A percentile compares a stretch with the other conserved stretches of the same genome.
Evolutionary conservation across 1,140 invertebrate species (phyloP).

Genomic region (Riptortus pedestris): DNA sequence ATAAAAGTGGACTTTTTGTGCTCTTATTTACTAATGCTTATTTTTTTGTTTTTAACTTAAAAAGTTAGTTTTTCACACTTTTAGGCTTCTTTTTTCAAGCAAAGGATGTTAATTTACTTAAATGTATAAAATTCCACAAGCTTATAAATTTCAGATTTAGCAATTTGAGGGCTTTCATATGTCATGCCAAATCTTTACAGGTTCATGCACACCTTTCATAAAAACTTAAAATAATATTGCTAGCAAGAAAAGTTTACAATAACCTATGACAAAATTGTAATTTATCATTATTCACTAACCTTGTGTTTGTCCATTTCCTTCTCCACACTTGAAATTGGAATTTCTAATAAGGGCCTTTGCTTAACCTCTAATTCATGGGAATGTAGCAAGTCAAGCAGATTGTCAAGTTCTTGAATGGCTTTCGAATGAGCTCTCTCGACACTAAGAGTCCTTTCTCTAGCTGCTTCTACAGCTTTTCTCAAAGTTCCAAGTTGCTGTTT

Average conservation of each 20-base stretch:
- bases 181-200: no score
- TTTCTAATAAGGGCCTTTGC: slow-evolving; percentile 66
- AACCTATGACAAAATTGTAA: background rate
- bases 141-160: no score
- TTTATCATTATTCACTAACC: no score
- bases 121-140: no score
- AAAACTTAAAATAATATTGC: slow-evolving; percentile 18
- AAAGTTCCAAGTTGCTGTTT: slow-evolving; percentile 58
- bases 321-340: slow-evolving; percentile 67
- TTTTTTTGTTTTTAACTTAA: no score
- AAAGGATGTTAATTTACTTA: no score
- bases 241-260: background rate
- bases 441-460: slow-evolving; percentile 75
- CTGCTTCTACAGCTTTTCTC: slow-evolving; percentile 68
- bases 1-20: no score
- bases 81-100: no score
- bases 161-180: no score
- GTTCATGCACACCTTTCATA: no score
- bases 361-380: slow-evolving; percentile 72
- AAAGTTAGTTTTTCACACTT: no score
- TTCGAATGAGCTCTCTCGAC: slow-evolving; percentile 64
- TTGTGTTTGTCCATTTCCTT: slow-evolving; percentile 70
- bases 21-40: no score
- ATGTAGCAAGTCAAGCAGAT: slow-evolving; percentile 73
- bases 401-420: slow-evolving; percentile 70